A percentile compares a stretch with the other conserved stretches of the same genome.
Evolutionary conservation across 2,113 vertebrate species (phyloP).

Genomic region (Excalfactoria chinensis): DNA sequence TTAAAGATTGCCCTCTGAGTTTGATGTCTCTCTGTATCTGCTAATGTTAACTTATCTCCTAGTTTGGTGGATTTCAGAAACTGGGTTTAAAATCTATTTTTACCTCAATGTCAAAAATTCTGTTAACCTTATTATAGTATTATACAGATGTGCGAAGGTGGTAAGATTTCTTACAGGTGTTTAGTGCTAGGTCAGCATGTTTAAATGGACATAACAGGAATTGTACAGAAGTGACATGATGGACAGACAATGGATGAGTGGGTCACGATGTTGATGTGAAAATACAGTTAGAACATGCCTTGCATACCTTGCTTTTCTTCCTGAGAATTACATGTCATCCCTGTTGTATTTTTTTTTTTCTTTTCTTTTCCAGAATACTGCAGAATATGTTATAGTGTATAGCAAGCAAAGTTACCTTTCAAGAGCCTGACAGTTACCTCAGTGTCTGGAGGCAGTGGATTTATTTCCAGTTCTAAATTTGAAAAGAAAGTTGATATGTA

Average conservation of each 20-base stretch:
- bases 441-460: not conserved
- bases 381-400: not conserved
- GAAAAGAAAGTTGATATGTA: not conserved
- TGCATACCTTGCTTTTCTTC: not conserved
- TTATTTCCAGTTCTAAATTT: constrained; percentile 4
- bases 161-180: not conserved
- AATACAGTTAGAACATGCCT: not conserved
- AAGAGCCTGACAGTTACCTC: not conserved
- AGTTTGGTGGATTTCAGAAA: not conserved
- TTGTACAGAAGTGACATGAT: not conserved
- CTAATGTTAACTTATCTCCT: not conserved
- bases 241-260: not conserved
- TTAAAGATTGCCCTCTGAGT: not conserved
- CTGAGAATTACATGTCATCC: not conserved
- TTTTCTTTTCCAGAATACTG: not conserved
- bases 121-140: not conserved
- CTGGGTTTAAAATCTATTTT: not conserved
- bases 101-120: not conserved
- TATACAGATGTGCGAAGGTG: not conserved
- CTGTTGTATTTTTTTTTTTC: not conserved
- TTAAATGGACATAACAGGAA: not conserved
- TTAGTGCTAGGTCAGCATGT: not conserved
- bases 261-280: not conserved
- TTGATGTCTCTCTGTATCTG: not conserved
- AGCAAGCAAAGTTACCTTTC: not conserved